A percentile compares a stretch with the other conserved stretches of the same genome.
These are phyloP conservation scores for Pedionomus torquatus DNA, from an alignment of 2,113 vertebrate genomes.

Conservation along the genomic window DNA sequence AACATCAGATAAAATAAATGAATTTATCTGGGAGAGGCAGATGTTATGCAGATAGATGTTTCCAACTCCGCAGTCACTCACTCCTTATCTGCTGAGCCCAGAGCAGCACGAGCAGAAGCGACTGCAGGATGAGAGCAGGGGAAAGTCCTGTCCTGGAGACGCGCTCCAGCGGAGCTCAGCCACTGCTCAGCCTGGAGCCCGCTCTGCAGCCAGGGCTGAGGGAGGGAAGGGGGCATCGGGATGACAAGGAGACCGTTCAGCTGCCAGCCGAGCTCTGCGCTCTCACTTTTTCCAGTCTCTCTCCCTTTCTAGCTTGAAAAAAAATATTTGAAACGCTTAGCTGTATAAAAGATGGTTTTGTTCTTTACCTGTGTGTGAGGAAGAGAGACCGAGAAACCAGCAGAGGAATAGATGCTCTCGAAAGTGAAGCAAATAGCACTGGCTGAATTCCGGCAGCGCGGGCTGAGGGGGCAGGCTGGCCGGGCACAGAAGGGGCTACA, in stretches of 20 bases:
- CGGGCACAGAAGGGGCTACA: slow-evolving; percentile 42
- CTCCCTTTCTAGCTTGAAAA: slow-evolving; percentile 42
- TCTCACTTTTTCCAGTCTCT: slow-evolving; percentile 57
- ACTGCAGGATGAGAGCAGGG: background rate
- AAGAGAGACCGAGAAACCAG: slow-evolving; percentile 28
- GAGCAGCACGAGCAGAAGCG: background rate
- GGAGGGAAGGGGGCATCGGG: slow-evolving; percentile 14
- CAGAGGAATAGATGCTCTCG: slow-evolving; percentile 65
- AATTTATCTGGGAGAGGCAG: background rate
- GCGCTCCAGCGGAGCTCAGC: background rate
- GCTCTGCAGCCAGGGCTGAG: background rate
- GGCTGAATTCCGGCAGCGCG: slow-evolving; percentile 58
- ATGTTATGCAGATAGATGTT: background rate
- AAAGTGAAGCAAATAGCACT: slow-evolving; percentile 68
- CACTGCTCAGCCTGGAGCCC: background rate
- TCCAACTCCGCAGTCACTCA: background rate
- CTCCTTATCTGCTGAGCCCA: background rate
- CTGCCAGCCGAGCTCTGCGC: slow-evolving; percentile 18
- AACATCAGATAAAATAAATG: background rate
- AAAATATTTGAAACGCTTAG: slow-evolving; percentile 57
- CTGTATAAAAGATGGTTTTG: slow-evolving; percentile 54
- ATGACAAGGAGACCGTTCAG: slow-evolving; percentile 56
- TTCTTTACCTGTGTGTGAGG: slow-evolving; percentile 45
- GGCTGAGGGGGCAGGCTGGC: slow-evolving; percentile 68
- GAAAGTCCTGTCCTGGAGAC: background rate